A percentile compares a stretch with the other conserved stretches of the same genome.
Conservation (phyloP, 2,888 invertebrate genomes). For the Cryptops parisi region DNA sequence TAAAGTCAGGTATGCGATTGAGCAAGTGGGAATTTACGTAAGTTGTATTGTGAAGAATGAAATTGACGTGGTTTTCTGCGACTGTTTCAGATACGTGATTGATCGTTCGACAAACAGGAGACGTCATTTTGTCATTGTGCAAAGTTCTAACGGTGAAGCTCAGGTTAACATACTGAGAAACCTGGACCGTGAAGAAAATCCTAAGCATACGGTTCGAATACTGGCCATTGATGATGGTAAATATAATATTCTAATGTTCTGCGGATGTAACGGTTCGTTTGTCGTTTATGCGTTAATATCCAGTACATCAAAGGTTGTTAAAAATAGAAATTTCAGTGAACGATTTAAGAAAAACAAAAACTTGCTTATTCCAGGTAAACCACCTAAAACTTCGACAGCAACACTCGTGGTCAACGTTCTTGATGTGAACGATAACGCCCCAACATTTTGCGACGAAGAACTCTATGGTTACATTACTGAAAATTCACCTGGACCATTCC, state of each 20-base stretch:
- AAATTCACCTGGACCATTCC: conserved; percentile 24
- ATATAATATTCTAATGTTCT: too few species aligned
- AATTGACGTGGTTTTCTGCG: too few species aligned
- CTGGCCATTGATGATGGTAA: conserved; percentile 30
- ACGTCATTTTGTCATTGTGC: conserved; percentile 31
- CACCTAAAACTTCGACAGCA: conserved; percentile 22
- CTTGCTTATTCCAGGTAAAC: conserved; percentile 19
- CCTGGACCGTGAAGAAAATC: conserved; percentile 30
- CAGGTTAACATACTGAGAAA: conserved; percentile 28
- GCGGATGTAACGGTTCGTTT: too few species aligned
- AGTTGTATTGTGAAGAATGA: too few species aligned
- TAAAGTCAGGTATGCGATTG: conserved; percentile 21
- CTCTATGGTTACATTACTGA: conserved; percentile 28
- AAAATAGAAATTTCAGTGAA: too few species aligned
- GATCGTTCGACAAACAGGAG: conserved; percentile 30
- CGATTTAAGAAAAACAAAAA: too few species aligned
- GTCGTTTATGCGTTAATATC: too few species aligned
- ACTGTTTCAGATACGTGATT: conserved; percentile 25
- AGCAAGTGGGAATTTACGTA: too few species aligned
- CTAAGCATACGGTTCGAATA: conserved; percentile 29
- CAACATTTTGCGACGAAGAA: conserved; percentile 21
- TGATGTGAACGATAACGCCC: conserved; percentile 26
- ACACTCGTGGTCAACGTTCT: conserved; percentile 24
- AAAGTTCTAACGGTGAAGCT: conserved; percentile 30
- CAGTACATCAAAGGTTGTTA: too few species aligned